These are phyloP conservation scores for Turdus rufiventris DNA, from an alignment of 2,113 vertebrate genomes.

Conservation along the genomic window DNA sequence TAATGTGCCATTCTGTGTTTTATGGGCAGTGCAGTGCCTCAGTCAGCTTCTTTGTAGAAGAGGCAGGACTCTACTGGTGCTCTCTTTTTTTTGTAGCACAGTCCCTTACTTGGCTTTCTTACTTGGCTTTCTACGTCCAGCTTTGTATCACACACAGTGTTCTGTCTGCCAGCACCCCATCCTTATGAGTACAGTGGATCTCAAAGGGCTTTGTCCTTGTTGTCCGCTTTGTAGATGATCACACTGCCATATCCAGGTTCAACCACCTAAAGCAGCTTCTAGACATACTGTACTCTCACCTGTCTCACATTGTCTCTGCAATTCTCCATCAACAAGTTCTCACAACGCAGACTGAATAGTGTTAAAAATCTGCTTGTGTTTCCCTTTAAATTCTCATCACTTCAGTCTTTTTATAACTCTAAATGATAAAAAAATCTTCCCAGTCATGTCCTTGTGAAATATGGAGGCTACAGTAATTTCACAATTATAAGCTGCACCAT, in stretches of 20 bases:
- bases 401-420: background rate
- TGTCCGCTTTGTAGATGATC: background rate
- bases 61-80: background rate
- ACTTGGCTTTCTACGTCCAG: background rate
- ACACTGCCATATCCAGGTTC: background rate
- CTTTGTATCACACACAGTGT: background rate
- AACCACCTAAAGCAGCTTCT: background rate
- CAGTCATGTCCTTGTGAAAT: background rate
- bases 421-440: slow-evolving; percentile 8
- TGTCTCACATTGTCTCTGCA: background rate
- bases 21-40: background rate
- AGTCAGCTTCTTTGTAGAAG: background rate
- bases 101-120: background rate
- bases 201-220: slow-evolving; percentile 8
- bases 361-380: slow-evolving; percentile 8
- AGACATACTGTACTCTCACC: background rate
- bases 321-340: background rate
- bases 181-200: background rate
- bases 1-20: background rate
- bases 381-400: slow-evolving; percentile 1
- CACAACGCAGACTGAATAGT: background rate
- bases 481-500: too few species aligned
- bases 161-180: background rate
- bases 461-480: too few species aligned
- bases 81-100: background rate